Conservation (phyloP, 2,888 invertebrate species). For the Octonoba sinensis region DNA sequence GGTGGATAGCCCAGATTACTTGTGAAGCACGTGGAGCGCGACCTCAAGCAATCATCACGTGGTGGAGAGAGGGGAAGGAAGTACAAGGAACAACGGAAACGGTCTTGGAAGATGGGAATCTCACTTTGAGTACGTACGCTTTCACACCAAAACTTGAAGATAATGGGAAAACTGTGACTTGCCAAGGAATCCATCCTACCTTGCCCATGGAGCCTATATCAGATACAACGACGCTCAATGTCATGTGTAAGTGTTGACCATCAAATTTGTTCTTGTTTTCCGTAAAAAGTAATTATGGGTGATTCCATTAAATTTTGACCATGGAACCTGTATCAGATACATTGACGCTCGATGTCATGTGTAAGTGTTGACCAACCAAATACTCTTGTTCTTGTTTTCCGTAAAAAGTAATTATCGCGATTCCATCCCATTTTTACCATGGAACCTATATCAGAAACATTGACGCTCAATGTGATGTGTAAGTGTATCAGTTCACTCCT, state of each 20-base stretch:
- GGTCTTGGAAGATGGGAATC: constrained; percentile 66
- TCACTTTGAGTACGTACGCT: constrained; percentile 67
- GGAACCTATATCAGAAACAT: too few relatives aligned
- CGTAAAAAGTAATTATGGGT: too few relatives aligned
- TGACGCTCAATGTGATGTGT: too few relatives aligned
- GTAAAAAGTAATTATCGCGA: too few relatives aligned
- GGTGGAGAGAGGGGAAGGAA: constrained; percentile 65
- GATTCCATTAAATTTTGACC: too few relatives aligned
- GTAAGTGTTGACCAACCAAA: too few relatives aligned
- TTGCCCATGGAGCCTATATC: constrained; percentile 66
- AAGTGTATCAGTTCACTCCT: too few relatives aligned
- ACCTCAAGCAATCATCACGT: constrained; percentile 65
- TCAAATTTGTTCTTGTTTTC: too few relatives aligned
- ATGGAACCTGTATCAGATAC: too few relatives aligned
- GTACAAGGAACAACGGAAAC: constrained; percentile 62
- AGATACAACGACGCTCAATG: constrained; percentile 66
- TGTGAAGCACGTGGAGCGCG: constrained; percentile 66
- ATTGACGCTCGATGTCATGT: too few relatives aligned
- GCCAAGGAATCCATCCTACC: constrained; percentile 67
- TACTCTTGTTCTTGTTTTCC: too few relatives aligned
- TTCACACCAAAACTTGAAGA: constrained; percentile 67
- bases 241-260: constrained; percentile 67
- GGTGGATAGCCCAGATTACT: constrained; percentile 64
- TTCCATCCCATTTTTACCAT: too few relatives aligned
- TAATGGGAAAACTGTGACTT: constrained; percentile 67